Evolutionary conservation across 2,888 invertebrate genomes (phyloP), one percentile per base, ranked within the genome.

Genomic region (Drosophila histrio): DNA sequence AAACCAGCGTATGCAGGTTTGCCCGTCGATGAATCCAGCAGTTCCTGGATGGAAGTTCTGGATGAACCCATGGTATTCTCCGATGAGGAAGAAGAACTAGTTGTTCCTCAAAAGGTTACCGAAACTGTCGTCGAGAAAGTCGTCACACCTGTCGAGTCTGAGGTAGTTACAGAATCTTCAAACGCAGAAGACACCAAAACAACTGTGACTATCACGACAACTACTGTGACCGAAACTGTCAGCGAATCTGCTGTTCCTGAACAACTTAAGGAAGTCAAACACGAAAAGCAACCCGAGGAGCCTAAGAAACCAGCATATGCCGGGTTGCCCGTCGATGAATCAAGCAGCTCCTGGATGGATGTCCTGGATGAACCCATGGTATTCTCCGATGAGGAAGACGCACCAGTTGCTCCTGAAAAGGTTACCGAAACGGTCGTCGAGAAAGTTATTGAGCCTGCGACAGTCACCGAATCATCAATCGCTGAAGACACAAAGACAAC

Each of bases 41-140:
- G 49, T n/a, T 54, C 74, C 1, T 80, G 80, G 75, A 87, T 92
- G 84, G 74, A 86, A 58, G 87, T 88, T 15, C 61, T 90, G 19
- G 91, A 92, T 39, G 90, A 92, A 60, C 89, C 90, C 9, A 88
- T 90, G 62, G 70, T 72, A 6, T 81, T 91, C 30, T 89, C 91
- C 5, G 90, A 90, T 30, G 90, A 50, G 11, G 62, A 61, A 43
- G 67, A 71, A 49, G 36, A 57, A 57, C 22, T 38, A 38, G n/a
- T 28, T 28, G 26, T 21, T 15, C 2, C 43, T 43, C 34, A 49
- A 19, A 17, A 15, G 1, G 1, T 34, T n/a, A 28, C 30, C 15
- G 24, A 30, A 8, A 57, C 47, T 17, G 13, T 61, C 9, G 11
- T 30, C n/a, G 43, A 54, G 3, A 34, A 44, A n/a, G 41, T 19